phyloP scores from a whole-genome alignment of 2,888 invertebrate genomes.

The Pachymerium ferrugineum region DNA sequence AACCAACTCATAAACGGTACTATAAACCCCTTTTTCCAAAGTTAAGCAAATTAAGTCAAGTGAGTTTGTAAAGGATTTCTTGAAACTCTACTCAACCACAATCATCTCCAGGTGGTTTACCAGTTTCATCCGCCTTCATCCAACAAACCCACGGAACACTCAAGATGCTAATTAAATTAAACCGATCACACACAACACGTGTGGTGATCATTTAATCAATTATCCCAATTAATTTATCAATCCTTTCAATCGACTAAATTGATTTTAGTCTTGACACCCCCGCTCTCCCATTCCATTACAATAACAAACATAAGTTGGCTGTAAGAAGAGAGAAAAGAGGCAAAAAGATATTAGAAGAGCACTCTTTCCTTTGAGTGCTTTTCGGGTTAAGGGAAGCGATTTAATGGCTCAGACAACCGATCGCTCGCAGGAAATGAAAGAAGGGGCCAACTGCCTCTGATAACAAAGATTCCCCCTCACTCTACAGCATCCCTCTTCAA shows the following conservation, averaged over 20 bases:
- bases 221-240: background rate
- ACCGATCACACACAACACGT: background rate
- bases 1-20: background rate
- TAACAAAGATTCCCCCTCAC: conserved; percentile 2
- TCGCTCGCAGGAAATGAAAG: conserved; percentile 6
- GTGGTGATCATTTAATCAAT: background rate
- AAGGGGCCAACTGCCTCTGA: conserved; percentile 3
- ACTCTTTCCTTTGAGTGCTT: conserved; percentile 3
- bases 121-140: background rate
- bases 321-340: background rate
- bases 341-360: background rate
- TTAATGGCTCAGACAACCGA: conserved; percentile 4
- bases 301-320: background rate
- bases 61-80: background rate
- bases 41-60: background rate
- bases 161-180: conserved; percentile 3
- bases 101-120: conserved; percentile 2
- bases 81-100: background rate
- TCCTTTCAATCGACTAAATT: background rate
- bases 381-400: conserved; percentile 8
- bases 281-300: too few relatives aligned
- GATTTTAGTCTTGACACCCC: background rate
- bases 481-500: background rate
- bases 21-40: background rate
- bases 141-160: background rate